phyloP scores from a whole-genome alignment of 2,888 invertebrate species.

The Aphidoletes aphidimyza region DNA sequence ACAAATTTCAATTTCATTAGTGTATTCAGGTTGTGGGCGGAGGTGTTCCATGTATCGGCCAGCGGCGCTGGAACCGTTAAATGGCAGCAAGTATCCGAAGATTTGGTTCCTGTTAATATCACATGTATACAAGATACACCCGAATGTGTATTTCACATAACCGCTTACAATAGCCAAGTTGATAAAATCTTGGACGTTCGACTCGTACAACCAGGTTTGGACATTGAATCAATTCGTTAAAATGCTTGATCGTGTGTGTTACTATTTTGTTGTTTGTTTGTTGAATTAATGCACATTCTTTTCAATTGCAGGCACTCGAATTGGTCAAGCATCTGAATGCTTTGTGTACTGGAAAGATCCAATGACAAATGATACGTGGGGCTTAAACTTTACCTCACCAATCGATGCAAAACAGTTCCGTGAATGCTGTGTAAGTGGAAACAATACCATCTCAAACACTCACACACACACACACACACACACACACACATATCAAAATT shows the following conservation, averaged over 20 bases:
- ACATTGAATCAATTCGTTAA: constrained; percentile 56
- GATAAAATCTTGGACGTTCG: constrained; percentile 98
- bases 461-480: not conserved
- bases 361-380: constrained; percentile 97
- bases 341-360: constrained; percentile 99
- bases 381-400: constrained; percentile 96
- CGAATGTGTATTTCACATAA: constrained; percentile 97
- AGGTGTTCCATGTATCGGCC: constrained; percentile 97
- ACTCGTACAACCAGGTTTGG: constrained; percentile 91
- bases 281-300: constrained; percentile 15
- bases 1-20: constrained; percentile 59
- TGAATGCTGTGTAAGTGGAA: constrained; percentile 96
- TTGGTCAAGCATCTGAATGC: constrained; percentile 98
- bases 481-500: not conserved
- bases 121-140: constrained; percentile 97
- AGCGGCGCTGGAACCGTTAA: constrained; percentile 92
- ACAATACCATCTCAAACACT: no score
- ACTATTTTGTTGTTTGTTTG: not conserved
- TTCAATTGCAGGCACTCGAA: constrained; percentile 82
- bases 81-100: constrained; percentile 98
- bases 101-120: constrained; percentile 97
- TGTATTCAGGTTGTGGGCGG: constrained; percentile 92
- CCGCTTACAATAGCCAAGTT: constrained; percentile 98
- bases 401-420: constrained; percentile 97
- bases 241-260: constrained; percentile 51